Base-by-base conservation (phyloP, 2,888 invertebrate species). In the Phyllotreta striolata region DNA sequence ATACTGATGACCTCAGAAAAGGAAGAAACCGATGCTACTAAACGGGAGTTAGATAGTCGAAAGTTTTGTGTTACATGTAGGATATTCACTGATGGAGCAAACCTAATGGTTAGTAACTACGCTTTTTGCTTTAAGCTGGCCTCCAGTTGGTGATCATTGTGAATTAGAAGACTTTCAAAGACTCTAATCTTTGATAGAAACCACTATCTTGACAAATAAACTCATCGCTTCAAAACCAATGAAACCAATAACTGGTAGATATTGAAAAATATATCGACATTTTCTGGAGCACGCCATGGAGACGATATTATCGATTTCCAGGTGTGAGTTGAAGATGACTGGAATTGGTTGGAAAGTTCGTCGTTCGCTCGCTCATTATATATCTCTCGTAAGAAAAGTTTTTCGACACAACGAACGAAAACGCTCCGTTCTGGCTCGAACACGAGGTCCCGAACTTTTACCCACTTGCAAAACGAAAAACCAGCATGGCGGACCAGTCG, bases 391-490 rank as follows among this genome's bases (percentile, higher is more conserved):
- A 59, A 47, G 59, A 59, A 59, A 59, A 59, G 59, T 59, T 59
- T 59, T 59, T 59, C 59, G 59, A 59, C 59, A 59, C 59, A 59
- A 49, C 49, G 49, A 49, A 49, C 5, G 49, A 34, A 49, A 59
- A 59, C 59, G 59, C 51, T 47, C 41, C 41, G 41, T 49, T 49
- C 59, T 59, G 49, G 35, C 12, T 35, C n/a, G 49, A 49, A 35
- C 49, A 8, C 49, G 49, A 49, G 49, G 49, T 37, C n/a, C 46
- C 58, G 54, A 64, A 64, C 64, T 64, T 64, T 64, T 57, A 57
- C 57, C 64, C 64, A 64, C 64, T 64, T 64, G 60, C 64, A 46
- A 24, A 52, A 55, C 51, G 61, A 64, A 64, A 64, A 64, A 60
- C 64, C 64, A 64, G 61, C 64, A 64, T 64, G 64, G 64, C 64